Evolutionary conservation across 1,140 invertebrate genomes (phyloP).

Genomic region (Drosophila teissieri): DNA sequence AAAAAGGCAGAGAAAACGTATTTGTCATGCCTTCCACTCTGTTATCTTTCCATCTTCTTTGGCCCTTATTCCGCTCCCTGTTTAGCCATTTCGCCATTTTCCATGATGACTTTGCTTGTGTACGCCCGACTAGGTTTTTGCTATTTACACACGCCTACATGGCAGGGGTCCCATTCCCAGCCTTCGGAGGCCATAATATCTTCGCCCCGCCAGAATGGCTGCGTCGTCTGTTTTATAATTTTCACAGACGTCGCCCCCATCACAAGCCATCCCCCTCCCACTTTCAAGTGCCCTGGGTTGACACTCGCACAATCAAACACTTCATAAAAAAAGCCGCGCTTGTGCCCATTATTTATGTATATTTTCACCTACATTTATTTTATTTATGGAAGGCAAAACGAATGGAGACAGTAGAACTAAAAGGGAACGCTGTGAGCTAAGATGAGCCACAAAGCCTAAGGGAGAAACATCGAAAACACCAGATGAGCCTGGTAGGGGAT

Average conservation of each 20-base stretch:
- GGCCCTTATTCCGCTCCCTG: neutral
- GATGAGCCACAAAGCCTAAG: constrained; percentile 41
- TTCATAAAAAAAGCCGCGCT: constrained; percentile 68
- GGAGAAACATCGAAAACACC: constrained; percentile 35
- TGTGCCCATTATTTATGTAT: constrained; percentile 76
- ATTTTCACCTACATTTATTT: constrained; percentile 79
- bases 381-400: constrained; percentile 50
- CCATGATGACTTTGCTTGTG: constrained; percentile 49
- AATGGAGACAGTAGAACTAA: constrained; percentile 22
- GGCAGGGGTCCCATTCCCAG: constrained; percentile 1
- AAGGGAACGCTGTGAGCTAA: constrained; percentile 42
- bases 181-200: constrained; percentile 16
- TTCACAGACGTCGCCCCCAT: constrained; percentile 52
- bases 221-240: constrained; percentile 70
- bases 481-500: constrained; percentile 18
- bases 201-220: constrained; percentile 26
- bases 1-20: constrained; percentile 32
- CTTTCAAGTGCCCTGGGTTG: constrained; percentile 25
- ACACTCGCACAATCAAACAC: constrained; percentile 49
- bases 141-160: constrained; percentile 52
- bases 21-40: constrained; percentile 43
- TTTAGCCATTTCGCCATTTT: constrained; percentile 14
- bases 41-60: constrained; percentile 23
- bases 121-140: constrained; percentile 41
- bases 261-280: neutral